Base-by-base conservation (phyloP, 2,113 vertebrate genomes). In the Boleophthalmus pectinirostris region DNA sequence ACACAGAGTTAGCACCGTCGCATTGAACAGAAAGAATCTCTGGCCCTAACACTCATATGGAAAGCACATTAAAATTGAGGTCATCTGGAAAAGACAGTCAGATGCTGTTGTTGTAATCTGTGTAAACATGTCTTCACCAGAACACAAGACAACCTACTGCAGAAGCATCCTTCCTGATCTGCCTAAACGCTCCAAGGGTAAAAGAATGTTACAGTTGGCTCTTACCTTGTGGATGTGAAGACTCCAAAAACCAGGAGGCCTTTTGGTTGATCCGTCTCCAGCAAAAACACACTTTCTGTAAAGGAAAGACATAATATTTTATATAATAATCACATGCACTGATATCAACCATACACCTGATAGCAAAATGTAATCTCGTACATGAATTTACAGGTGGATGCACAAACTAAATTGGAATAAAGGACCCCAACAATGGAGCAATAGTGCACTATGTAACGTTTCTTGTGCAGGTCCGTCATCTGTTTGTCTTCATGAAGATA, bases 171-270 rank as follows among this genome's bases (percentile, higher is more conserved):
- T 65, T 57, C 78, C 77, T 79, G 72, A 72, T 69, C 35, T 65
- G 75, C 77, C 67, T 81, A 74, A 61, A 69, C 73, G 70, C 67
- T 16, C 77, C 0, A 75, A 74, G 69, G 67, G 75, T 43, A 80
- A 75, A 79, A 70, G 75, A 85, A 83, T 89, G 81, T 83, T 85
- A 67, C 66, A 16, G 68, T 80, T 88, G 83, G 70, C 84, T 20
- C 86, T 93, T 94, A 99, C 98, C 98, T 99, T 61, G 98, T 98
- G 58, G 98, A 97, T 46, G 96, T 96, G 92, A 99, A 99, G 92
- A 99, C 94, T 75, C 97, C 98, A 84, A 97, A 99, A 33, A 99
- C 91, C 46, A 98, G 87, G 0, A 96, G 95, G 69, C 94, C 95
- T 83, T 98, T 95, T 43, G 97, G 96, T 63, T 96, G 95, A 77